These are phyloP conservation scores for Plagiodera versicolora DNA, from an alignment of 2,888 invertebrate genomes.

Conservation along the genomic window DNA sequence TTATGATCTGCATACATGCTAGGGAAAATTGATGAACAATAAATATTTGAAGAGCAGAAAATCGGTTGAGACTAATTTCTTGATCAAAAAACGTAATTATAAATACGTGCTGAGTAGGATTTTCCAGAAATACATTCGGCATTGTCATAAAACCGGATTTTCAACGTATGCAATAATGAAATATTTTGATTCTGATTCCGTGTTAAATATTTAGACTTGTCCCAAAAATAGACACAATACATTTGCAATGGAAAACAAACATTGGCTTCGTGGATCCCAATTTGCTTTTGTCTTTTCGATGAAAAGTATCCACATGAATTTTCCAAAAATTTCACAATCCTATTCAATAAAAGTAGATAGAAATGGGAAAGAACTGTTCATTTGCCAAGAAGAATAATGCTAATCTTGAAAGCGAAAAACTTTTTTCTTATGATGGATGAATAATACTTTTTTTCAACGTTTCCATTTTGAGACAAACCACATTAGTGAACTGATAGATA, in stretches of 20 bases:
- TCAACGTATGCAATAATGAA: background rate
- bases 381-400: no score
- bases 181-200: conserved; percentile 1
- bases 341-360: no score
- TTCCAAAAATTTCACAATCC: background rate
- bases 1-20: conserved; percentile 11
- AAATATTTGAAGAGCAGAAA: no score
- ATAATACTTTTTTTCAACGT: no score
- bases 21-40: no score
- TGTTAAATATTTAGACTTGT: conserved; percentile 18
- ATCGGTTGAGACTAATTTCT: no score
- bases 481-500: no score
- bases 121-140: background rate
- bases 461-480: no score
- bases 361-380: no score
- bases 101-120: background rate
- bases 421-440: no score
- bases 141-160: background rate
- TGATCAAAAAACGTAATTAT: no score
- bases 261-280: conserved; percentile 7
- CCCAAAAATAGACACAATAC: conserved; percentile 15
- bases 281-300: background rate
- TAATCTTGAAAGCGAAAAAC: no score
- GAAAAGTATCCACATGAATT: background rate
- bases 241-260: conserved; percentile 10